These are phyloP conservation scores for Archips xylosteana DNA, from an alignment of 2,888 invertebrate species.

Conservation along the genomic window DNA sequence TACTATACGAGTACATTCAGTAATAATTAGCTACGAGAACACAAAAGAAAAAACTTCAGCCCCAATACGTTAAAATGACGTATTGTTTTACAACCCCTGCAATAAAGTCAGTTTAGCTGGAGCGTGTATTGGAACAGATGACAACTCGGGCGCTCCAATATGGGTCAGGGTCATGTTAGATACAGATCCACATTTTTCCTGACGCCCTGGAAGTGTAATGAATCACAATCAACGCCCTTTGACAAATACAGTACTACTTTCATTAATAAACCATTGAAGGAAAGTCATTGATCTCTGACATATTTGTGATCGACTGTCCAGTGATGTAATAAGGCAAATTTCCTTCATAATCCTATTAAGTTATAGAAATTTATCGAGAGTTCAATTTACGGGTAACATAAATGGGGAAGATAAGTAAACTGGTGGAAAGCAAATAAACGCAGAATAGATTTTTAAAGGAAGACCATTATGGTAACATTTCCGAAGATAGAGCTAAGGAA, in stretches of 20 bases:
- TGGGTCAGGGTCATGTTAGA: slow-evolving; percentile 73
- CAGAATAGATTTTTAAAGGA: neutral
- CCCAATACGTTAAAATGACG: neutral
- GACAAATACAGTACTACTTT: slow-evolving; percentile 3
- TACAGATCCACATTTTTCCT: slow-evolving; percentile 54
- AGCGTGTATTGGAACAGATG: slow-evolving; percentile 62
- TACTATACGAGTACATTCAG: neutral
- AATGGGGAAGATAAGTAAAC: neutral
- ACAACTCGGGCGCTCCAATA: slow-evolving; percentile 62
- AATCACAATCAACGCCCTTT: slow-evolving; percentile 14
- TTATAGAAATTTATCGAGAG: neutral
- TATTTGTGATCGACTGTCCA: neutral
- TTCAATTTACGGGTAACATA: neutral
- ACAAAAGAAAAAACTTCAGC: neutral
- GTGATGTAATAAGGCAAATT: neutral
- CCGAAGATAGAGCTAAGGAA: neutral
- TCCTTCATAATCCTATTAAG: neutral
- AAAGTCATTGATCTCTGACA: neutral
- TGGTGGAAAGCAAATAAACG: neutral
- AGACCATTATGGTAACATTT: neutral
- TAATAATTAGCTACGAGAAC: neutral
- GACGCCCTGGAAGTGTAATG: slow-evolving; percentile 23
- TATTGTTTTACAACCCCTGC: slow-evolving; percentile 2
- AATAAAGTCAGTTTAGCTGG: slow-evolving; percentile 54
- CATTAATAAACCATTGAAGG: neutral